Conservation (phyloP, 2,888 invertebrate species). For the Priocnemis perturbator region DNA sequence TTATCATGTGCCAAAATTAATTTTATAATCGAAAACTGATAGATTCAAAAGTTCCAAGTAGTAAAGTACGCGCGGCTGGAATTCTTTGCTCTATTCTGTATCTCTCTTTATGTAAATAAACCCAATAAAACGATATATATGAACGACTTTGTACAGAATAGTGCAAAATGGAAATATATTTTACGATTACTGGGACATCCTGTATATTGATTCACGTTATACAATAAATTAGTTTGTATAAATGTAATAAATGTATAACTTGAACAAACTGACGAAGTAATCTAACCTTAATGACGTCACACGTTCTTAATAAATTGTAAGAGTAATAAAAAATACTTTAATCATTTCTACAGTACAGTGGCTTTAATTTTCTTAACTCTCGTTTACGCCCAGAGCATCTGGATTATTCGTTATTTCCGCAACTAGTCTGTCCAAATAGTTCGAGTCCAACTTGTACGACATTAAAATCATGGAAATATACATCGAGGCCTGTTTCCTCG, state of each 20-base stretch:
- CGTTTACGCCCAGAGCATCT: constrained; percentile 22
- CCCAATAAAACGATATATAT: too few relatives aligned
- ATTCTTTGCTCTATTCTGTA: too few relatives aligned
- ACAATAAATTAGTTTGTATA: not conserved
- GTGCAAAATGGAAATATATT: not conserved
- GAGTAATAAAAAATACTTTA: not conserved
- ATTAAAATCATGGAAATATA: constrained; percentile 70
- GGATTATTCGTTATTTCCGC: constrained; percentile 45
- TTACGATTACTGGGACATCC: not conserved
- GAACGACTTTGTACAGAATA: not conserved
- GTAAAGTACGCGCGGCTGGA: too few relatives aligned
- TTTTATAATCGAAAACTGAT: too few relatives aligned
- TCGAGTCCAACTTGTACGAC: constrained; percentile 67
- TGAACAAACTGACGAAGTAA: too few relatives aligned
- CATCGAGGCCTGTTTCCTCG: constrained; percentile 62
- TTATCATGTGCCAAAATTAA: not conserved
- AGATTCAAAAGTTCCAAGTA: too few relatives aligned
- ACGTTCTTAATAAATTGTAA: not conserved
- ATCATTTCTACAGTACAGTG: constrained; percentile 15
- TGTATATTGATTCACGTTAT: not conserved
- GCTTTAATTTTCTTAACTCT: not conserved
- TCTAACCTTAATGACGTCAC: too few relatives aligned
- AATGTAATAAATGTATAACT: not conserved
- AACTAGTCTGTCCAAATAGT: constrained; percentile 66
- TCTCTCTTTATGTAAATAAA: constrained; percentile 1